These are phyloP conservation scores for Tenodera sinensis DNA, from an alignment of 2,888 invertebrate species.

Conservation along the genomic window DNA sequence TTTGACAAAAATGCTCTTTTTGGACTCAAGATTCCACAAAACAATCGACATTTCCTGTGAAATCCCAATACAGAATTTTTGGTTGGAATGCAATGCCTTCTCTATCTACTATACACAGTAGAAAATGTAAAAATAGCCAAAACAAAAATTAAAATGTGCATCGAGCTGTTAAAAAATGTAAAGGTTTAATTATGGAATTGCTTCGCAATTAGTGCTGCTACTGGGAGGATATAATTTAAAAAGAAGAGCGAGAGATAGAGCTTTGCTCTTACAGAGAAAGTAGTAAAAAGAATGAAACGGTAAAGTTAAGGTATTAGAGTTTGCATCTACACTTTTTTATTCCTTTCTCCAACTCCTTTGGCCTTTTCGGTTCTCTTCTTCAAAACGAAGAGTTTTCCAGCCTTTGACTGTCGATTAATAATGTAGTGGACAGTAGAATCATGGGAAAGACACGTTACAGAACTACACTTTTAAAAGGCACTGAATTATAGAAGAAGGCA, in stretches of 20 bases:
- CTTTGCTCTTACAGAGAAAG: not conserved
- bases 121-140: not conserved
- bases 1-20: too few relatives aligned
- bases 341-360: not conserved
- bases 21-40: too few relatives aligned
- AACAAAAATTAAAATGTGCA: conserved; percentile 13
- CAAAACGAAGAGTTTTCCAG: not conserved
- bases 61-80: too few relatives aligned
- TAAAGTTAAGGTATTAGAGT: not conserved
- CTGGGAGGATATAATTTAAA: not conserved
- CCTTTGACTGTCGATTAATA: conserved; percentile 8
- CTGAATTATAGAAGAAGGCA: conserved; percentile 8
- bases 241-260: not conserved
- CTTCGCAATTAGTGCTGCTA: not conserved
- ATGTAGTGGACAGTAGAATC: not conserved
- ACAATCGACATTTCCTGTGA: too few relatives aligned
- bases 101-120: too few relatives aligned
- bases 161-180: conserved; percentile 9
- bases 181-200: conserved; percentile 15
- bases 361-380: not conserved
- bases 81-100: too few relatives aligned
- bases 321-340: not conserved
- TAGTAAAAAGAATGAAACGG: not conserved
- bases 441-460: conserved; percentile 8
- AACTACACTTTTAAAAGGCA: conserved; percentile 11